Conservation (phyloP, 2,113 vertebrate genomes). For the Penelope pileata region DNA sequence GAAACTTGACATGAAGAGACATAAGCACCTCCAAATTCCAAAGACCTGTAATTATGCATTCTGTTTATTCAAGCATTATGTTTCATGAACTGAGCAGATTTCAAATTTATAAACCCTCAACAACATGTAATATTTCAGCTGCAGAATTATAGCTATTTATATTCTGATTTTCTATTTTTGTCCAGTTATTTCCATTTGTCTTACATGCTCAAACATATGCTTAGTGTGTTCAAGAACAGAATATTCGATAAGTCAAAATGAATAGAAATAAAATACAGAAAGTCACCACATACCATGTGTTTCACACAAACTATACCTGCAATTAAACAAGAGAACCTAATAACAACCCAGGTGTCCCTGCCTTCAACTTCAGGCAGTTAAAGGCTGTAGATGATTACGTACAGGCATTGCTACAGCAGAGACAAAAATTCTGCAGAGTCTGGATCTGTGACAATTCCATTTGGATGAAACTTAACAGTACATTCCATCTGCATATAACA, state of each 20-base stretch:
- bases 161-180: not conserved
- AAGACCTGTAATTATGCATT: not conserved
- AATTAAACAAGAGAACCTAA: not conserved
- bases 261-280: not conserved
- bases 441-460: not conserved
- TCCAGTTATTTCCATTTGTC: not conserved
- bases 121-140: not conserved
- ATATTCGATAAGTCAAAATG: not conserved
- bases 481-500: not conserved
- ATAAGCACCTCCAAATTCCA: not conserved
- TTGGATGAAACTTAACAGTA: not conserved
- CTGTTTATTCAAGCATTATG: not conserved
- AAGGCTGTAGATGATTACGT: not conserved
- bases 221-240: not conserved
- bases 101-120: not conserved
- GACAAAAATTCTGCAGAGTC: not conserved
- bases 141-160: not conserved
- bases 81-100: not conserved
- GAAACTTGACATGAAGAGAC: not conserved
- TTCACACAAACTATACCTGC: not conserved
- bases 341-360: not conserved
- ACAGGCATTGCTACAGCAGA: not conserved
- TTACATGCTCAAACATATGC: not conserved
- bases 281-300: not conserved
- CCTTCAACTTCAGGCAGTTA: not conserved